These are phyloP conservation scores for Lamprotornis superbus DNA, from an alignment of 2,113 vertebrate species.

Conservation along the genomic window DNA sequence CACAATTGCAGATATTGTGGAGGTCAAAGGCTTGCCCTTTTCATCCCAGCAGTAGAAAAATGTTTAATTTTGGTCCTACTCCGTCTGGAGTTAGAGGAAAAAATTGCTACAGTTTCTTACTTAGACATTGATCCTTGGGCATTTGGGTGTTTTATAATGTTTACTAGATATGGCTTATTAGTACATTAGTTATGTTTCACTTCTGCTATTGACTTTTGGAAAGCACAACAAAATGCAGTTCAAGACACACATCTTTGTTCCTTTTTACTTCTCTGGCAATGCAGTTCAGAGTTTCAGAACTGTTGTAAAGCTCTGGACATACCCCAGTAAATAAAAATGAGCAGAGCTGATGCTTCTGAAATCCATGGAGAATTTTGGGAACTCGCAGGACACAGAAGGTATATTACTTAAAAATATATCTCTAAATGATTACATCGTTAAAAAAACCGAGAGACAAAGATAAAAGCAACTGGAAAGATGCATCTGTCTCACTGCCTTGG, in stretches of 20 bases:
- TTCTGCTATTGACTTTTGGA: not conserved
- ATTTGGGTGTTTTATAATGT: not conserved
- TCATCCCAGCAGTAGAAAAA: not conserved
- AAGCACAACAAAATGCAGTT: not conserved
- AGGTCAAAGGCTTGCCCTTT: not conserved
- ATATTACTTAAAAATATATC: not conserved
- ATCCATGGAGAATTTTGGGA: not conserved
- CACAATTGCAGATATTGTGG: not conserved
- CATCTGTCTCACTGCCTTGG: not conserved
- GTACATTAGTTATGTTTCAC: not conserved
- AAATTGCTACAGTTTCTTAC: accelerated
- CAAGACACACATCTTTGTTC: not conserved
- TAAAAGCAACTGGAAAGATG: not conserved
- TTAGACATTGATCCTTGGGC: not conserved
- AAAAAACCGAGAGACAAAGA: too few relatives aligned
- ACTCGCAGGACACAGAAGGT: not conserved
- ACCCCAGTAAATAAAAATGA: not conserved
- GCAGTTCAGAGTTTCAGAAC: not conserved
- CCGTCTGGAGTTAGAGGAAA: not conserved
- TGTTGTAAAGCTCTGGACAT: not conserved
- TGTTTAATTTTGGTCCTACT: not conserved
- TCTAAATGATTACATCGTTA: not conserved
- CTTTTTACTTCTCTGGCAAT: not conserved
- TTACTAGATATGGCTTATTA: not conserved
- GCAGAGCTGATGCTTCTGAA: not conserved